phyloP scores from a whole-genome alignment of 2,797 vertebrate species.

The Crocidura indochinensis region DNA sequence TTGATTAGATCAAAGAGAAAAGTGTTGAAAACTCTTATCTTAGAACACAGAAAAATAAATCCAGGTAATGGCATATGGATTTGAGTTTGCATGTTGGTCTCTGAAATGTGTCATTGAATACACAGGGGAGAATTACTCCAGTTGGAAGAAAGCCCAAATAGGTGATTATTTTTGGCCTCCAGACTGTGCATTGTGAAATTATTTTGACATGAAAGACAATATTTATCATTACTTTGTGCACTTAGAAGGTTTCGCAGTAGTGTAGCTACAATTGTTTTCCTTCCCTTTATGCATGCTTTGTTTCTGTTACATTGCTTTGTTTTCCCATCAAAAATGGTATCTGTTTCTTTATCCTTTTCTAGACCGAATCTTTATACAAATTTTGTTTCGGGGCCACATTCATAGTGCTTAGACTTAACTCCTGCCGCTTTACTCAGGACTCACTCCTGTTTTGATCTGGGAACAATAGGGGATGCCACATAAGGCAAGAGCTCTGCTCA shows the following conservation, averaged over 20 bases:
- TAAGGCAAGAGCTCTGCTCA: too few relatives aligned
- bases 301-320: neutral
- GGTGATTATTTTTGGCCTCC: neutral
- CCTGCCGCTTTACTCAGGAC: too few relatives aligned
- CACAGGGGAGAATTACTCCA: neutral
- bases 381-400: too few relatives aligned
- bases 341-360: neutral
- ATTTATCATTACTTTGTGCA: neutral
- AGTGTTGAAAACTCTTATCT: neutral
- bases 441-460: too few relatives aligned
- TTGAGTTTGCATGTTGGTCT: neutral
- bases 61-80: neutral
- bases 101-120: constrained; percentile 18
- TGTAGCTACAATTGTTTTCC: neutral
- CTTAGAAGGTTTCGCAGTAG: constrained; percentile 3
- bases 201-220: constrained; percentile 19
- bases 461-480: too few relatives aligned
- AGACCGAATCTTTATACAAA: too few relatives aligned
- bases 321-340: neutral
- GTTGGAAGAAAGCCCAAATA: neutral
- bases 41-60: constrained; percentile 5
- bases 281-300: neutral
- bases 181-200: constrained; percentile 14
- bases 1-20: constrained; percentile 2
- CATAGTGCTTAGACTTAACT: too few relatives aligned